phyloP scores from a whole-genome alignment of 2,797 vertebrate species.

The Serranus cabrilla region DNA sequence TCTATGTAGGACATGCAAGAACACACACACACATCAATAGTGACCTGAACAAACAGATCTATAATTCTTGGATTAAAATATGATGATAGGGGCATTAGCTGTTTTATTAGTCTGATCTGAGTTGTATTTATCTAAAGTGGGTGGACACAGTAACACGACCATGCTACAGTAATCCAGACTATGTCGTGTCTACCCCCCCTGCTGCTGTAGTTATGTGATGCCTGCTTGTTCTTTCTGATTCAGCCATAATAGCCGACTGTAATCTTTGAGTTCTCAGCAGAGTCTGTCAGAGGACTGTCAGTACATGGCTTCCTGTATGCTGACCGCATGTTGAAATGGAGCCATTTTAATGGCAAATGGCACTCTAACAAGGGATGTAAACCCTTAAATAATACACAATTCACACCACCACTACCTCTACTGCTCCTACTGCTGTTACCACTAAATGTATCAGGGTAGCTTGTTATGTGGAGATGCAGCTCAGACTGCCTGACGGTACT shows the following conservation, averaged over 20 bases:
- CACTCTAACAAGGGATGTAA: constrained; percentile 10
- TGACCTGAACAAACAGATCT: neutral
- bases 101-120: constrained; percentile 13
- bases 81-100: neutral
- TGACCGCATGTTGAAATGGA: constrained; percentile 40
- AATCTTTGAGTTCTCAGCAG: constrained; percentile 50
- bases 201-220: constrained; percentile 37
- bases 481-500: neutral
- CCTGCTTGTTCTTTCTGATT: constrained; percentile 45
- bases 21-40: neutral
- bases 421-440: neutral
- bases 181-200: neutral
- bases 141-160: neutral
- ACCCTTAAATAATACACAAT: constrained; percentile 26
- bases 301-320: constrained; percentile 39
- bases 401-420: neutral
- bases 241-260: constrained; percentile 36
- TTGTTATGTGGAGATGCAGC: neutral
- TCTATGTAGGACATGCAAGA: too few relatives aligned
- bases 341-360: constrained; percentile 17
- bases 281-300: constrained; percentile 40
- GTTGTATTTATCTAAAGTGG: neutral
- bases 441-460: neutral
- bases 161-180: neutral
- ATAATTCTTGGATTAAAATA: constrained; percentile 1